Evolutionary conservation across 1,140 invertebrate species (phyloP), one percentile per base, ranked within the genome.

Genomic region (Bombus turneri): DNA sequence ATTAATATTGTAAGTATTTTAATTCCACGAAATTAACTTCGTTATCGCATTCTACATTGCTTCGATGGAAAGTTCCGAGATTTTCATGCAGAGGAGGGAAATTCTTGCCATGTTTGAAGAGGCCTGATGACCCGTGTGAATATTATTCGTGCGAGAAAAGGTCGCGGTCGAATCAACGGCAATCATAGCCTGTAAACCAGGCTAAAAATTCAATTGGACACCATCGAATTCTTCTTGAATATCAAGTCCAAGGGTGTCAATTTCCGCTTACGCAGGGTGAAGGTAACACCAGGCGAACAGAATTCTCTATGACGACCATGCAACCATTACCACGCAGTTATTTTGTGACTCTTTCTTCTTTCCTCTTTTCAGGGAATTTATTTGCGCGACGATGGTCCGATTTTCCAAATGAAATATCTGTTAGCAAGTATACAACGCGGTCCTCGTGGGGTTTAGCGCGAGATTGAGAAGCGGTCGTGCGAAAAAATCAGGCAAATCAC

Each of bases 401-500:
- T 83, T 87, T 71, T 81, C 72, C 69, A 13, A 76, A 47, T 64
- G 59, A 66, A 78, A 72, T 64, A 75, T 81, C 76, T 41, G 53
- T 37, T 43, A 81, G 84, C 77, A n/a, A 25, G 81, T 22, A 76
- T 86, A 74, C 77, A 88, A 68, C 74, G 37, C 71, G 57, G 79
- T 85, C 68, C 77, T 87, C 86, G 57, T 39, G 57, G 75, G 81
- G 71, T 83, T 88, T 90, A 88, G 80, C 80, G 72, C 41, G 86
- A 88, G 91, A 89, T 90, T 85, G 86, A 88, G 91, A 72, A 59
- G 88, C 90, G 90, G 80, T 84, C 91, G 91, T 92, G 91, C 88
- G 91, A 91, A 89, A 92, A 86, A 92, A 92, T 91, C 90, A 88
- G 83, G 82, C 89, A 90, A 91, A 91, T 91, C 90, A 90, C 87